A percentile compares a stretch with the other conserved stretches of the same genome.
Conservation (phyloP, 2,113 vertebrate species). For the Pachypanchax playfairii region DNA sequence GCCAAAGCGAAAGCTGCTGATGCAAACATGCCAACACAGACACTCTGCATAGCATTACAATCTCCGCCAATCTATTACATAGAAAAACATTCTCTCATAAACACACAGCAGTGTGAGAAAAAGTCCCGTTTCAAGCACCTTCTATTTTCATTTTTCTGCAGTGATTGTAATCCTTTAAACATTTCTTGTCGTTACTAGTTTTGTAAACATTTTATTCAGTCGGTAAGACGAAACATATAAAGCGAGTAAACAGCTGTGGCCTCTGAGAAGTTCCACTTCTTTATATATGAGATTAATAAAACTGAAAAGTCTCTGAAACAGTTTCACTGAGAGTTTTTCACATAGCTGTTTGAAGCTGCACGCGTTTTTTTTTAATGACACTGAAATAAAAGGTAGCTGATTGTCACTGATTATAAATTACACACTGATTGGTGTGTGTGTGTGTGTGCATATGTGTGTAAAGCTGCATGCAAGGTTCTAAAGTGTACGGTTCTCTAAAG, state of each 20-base stretch:
- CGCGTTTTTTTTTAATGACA: neutral
- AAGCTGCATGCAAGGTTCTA: conserved; percentile 1
- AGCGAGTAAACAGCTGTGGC: neutral
- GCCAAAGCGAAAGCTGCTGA: conserved; percentile 43
- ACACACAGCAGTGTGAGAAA: no score
- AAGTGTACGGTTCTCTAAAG: conserved; percentile 6
- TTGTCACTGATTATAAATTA: neutral
- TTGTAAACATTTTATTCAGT: no score
- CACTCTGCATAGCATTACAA: conserved; percentile 10
- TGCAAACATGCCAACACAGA: conserved; percentile 60
- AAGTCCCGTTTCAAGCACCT: no score
- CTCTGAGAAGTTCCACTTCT: neutral
- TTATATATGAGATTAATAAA: neutral
- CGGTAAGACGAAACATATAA: neutral
- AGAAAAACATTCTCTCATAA: neutral
- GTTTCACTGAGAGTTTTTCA: neutral
- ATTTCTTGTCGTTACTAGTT: no score
- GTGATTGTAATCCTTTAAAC: no score
- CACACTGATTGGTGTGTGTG: conserved; percentile 5
- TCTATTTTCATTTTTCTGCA: no score
- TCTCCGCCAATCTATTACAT: neutral
- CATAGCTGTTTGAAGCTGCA: conserved; percentile 4
- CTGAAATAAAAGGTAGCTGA: conserved; percentile 2
- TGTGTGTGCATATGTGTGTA: conserved; percentile 19
- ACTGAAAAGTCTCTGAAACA: neutral